These are phyloP conservation scores for Limnephilus marmoratus DNA, from an alignment of 2,888 invertebrate genomes.

Conservation along the genomic window DNA sequence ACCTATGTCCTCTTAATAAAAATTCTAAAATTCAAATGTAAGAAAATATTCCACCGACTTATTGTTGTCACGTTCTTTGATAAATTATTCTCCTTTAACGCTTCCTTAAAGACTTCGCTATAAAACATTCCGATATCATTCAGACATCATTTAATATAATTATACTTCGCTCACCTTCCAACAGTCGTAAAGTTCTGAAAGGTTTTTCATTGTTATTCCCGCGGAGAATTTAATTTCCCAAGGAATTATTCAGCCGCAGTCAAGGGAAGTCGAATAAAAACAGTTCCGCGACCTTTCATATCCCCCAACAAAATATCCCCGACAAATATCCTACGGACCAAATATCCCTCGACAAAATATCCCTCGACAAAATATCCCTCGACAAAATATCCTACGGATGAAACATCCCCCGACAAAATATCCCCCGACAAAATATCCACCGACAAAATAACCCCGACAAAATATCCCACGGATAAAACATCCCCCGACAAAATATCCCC, in stretches of 20 bases:
- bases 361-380: too few relatives aligned
- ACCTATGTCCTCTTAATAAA: too few relatives aligned
- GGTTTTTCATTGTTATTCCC: background rate
- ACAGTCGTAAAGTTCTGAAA: background rate
- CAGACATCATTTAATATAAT: background rate
- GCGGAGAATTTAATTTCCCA: background rate
- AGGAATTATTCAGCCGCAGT: background rate
- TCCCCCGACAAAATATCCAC: too few relatives aligned
- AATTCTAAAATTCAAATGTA: background rate
- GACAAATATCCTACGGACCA: too few relatives aligned
- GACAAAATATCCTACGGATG: too few relatives aligned
- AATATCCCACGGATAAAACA: too few relatives aligned
- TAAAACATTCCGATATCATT: background rate
- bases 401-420: too few relatives aligned
- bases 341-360: too few relatives aligned
- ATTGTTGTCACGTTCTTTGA: background rate
- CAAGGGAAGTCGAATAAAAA: background rate
- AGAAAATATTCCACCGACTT: background rate
- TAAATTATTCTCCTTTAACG: background rate
- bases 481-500: too few relatives aligned
- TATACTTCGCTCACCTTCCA: background rate
- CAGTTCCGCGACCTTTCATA: too few relatives aligned
- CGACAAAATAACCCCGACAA: too few relatives aligned
- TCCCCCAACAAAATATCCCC: too few relatives aligned
- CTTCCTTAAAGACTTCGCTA: background rate